Conservation (phyloP, 2,797 vertebrate species). For the Premnoplex brunnescens region DNA sequence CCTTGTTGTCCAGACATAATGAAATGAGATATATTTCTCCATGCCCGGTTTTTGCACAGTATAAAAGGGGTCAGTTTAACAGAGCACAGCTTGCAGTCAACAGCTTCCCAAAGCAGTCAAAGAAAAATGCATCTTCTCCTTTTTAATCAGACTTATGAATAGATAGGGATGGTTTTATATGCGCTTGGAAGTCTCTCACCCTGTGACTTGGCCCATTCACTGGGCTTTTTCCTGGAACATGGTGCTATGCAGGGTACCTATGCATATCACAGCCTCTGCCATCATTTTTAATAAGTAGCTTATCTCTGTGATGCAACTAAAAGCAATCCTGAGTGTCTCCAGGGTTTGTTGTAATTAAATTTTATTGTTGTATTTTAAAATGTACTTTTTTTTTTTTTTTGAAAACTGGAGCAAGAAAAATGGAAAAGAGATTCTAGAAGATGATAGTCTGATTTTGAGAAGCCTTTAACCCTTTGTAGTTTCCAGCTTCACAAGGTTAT, state of each 20-base stretch:
- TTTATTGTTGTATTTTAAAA: conserved; percentile 60
- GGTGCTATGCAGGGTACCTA: not conserved
- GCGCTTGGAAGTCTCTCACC: not conserved
- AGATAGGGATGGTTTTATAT: not conserved
- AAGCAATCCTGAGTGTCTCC: conserved; percentile 45
- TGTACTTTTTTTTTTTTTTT: not conserved
- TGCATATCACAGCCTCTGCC: conserved; percentile 21
- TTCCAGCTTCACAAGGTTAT: not conserved
- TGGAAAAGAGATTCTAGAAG: not conserved
- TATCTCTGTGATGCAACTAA: conserved; percentile 55
- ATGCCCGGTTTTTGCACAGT: not conserved
- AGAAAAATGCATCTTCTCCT: not conserved
- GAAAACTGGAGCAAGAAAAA: conserved; percentile 12
- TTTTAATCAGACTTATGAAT: conserved; percentile 5
- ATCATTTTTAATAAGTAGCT: conserved; percentile 56
- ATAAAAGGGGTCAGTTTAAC: not conserved
- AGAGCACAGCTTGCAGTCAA: not conserved
- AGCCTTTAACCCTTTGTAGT: conserved; percentile 24
- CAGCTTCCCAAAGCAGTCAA: not conserved
- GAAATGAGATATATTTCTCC: not conserved
- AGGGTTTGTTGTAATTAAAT: conserved; percentile 59
- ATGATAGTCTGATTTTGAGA: conserved; percentile 5
- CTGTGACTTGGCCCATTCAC: not conserved
- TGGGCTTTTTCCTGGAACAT: conserved; percentile 18
- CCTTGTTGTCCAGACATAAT: not conserved